These are phyloP conservation scores for Plotosus lineatus DNA, from an alignment of 2,113 vertebrate species.

Conservation along the genomic window DNA sequence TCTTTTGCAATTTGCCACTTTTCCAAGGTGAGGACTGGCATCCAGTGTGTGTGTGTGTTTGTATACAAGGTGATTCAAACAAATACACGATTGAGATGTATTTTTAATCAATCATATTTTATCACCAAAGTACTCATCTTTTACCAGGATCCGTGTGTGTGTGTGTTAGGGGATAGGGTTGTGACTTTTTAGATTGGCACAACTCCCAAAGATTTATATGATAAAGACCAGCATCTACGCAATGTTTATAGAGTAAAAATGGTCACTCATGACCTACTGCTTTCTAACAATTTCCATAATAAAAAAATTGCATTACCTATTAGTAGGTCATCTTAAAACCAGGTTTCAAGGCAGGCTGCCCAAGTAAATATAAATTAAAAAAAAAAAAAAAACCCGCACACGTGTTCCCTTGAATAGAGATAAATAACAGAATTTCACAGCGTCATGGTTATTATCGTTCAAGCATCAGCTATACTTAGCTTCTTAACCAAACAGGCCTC, in stretches of 20 bases:
- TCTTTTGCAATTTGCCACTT: too few species aligned
- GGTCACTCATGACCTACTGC: constrained; percentile 26
- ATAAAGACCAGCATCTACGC: constrained; percentile 12
- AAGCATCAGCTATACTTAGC: constrained; percentile 1
- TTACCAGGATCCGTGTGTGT: background rate
- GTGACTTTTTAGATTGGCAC: constrained; percentile 12
- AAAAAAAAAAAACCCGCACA: background rate
- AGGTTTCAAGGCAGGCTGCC: background rate
- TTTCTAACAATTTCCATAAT: background rate
- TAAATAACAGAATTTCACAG: background rate
- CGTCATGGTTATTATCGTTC: background rate
- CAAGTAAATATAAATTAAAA: too few species aligned
- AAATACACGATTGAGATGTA: background rate
- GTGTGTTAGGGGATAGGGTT: too few species aligned
- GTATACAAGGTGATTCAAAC: background rate
- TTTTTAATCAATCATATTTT: too few species aligned
- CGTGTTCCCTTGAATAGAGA: background rate
- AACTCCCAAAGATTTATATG: background rate
- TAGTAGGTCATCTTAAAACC: constrained; percentile 23
- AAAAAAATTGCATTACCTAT: constrained; percentile 32
- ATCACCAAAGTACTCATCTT: background rate
- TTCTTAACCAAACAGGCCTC: background rate
- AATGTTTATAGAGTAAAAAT: constrained; percentile 36
- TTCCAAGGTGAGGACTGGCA: background rate
- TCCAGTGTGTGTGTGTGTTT: background rate